A percentile compares a stretch with the other conserved stretches of the same genome.
Evolutionary conservation across 2,797 vertebrate genomes (phyloP).

Genomic region (Okamejei kenojei): DNA sequence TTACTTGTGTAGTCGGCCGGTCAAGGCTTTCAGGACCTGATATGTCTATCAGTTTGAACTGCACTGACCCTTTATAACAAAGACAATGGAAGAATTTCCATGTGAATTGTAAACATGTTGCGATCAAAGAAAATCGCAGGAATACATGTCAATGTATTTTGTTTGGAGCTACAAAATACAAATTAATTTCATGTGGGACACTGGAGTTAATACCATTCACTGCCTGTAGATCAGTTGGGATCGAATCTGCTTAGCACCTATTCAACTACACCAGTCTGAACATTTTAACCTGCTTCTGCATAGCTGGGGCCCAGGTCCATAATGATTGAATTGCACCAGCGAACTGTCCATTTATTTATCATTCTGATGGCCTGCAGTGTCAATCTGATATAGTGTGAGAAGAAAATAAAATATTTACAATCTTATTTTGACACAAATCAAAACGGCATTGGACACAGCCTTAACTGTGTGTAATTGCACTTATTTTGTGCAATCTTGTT

Average conservation of each 20-base stretch:
- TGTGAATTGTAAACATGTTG: not conserved
- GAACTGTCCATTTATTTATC: not conserved
- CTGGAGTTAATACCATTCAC: not conserved
- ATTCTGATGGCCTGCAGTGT: too few species aligned
- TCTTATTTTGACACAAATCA: not conserved
- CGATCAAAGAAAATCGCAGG: not conserved
- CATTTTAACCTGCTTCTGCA: not conserved
- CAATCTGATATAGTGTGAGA: not conserved
- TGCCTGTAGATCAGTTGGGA: not conserved
- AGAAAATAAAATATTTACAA: not conserved
- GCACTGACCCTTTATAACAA: too few species aligned
- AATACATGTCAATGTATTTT: not conserved
- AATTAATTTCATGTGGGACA: too few species aligned
- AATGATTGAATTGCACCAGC: not conserved
- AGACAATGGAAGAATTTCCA: not conserved
- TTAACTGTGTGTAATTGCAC: slow-evolving; percentile 27
- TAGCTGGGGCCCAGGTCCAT: not conserved
- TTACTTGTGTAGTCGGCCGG: too few species aligned
- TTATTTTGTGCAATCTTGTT: not conserved
- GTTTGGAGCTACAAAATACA: not conserved
- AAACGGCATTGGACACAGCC: not conserved
- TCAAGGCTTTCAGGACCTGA: too few species aligned
- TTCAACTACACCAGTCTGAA: not conserved
- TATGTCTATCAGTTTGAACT: not conserved
- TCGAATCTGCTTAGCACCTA: not conserved